Evolutionary conservation across 2,113 vertebrate genomes (phyloP).

Genomic region (Halichoerus grypus): DNA sequence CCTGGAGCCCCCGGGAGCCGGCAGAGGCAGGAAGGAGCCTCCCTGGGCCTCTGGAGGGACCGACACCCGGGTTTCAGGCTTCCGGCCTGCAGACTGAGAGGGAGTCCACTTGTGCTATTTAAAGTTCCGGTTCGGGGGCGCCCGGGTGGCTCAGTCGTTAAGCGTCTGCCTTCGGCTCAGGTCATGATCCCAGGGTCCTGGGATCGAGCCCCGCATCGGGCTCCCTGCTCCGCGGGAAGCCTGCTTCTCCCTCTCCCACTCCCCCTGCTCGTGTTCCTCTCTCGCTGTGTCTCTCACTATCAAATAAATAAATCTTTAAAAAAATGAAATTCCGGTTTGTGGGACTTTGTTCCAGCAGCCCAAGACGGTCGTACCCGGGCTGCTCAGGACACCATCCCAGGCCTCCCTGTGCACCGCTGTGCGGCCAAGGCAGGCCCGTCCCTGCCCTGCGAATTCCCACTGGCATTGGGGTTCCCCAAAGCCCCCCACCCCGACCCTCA

Average conservation of each 20-base stretch:
- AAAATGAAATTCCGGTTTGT: background rate
- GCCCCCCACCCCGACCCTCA: background rate
- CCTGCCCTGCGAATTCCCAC: no score
- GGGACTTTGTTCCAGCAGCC: fast-evolving
- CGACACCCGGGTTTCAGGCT: fast-evolving
- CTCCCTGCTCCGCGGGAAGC: no score
- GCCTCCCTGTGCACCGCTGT: background rate
- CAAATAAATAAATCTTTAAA: no score
- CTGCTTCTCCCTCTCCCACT: no score
- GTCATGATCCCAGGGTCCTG: no score
- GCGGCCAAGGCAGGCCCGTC: fast-evolving
- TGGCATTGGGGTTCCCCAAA: background rate
- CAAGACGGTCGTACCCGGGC: fast-evolving
- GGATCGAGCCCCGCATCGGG: no score
- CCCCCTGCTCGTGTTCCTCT: no score
- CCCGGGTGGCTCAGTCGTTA: no score
- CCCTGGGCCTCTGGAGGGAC: fast-evolving
- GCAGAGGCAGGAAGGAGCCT: background rate
- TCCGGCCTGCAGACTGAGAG: background rate
- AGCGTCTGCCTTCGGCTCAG: no score
- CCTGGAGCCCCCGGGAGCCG: background rate
- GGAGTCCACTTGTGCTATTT: fast-evolving
- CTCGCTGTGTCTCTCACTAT: no score
- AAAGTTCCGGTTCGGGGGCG: no score
- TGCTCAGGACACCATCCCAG: background rate